Evolutionary conservation across 2,888 invertebrate genomes (phyloP).

Genomic region (Tipula vernalis): DNA sequence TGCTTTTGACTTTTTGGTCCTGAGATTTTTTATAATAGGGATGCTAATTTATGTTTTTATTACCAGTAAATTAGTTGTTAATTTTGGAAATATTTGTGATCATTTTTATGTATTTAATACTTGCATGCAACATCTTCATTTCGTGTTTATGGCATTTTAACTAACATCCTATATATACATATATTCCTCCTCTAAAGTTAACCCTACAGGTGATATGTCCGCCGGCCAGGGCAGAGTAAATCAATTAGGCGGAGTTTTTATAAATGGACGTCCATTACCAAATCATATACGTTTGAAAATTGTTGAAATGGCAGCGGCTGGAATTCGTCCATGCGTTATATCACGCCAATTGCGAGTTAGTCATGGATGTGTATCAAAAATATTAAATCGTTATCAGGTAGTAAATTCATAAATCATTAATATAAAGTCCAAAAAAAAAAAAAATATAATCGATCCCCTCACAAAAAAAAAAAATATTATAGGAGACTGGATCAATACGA

Average conservation of each 20-base stretch:
- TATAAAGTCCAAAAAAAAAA: neutral
- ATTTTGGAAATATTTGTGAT: neutral
- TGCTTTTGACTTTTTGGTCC: neutral
- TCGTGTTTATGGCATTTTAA: neutral
- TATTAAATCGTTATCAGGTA: constrained; percentile 80
- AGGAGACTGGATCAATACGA: constrained; percentile 89
- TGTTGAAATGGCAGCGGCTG: constrained; percentile 90
- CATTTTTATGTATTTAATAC: neutral
- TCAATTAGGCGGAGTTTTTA: constrained; percentile 92
- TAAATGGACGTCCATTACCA: constrained; percentile 92
- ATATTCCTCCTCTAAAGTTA: neutral
- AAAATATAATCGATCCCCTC: neutral
- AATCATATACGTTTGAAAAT: constrained; percentile 90
- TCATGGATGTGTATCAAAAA: constrained; percentile 96
- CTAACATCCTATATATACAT: neutral
- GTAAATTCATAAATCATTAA: neutral
- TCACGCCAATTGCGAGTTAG: constrained; percentile 86
- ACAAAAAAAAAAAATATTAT: neutral
- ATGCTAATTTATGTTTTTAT: neutral
- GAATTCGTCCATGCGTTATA: constrained; percentile 91
- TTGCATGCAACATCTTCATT: neutral
- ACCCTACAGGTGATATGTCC: constrained; percentile 28
- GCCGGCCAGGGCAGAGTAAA: constrained; percentile 89
- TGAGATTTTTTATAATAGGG: neutral
- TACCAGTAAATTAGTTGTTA: neutral